phyloP scores from a whole-genome alignment of 1,140 invertebrate species.

The Zaprionus ornatus region DNA sequence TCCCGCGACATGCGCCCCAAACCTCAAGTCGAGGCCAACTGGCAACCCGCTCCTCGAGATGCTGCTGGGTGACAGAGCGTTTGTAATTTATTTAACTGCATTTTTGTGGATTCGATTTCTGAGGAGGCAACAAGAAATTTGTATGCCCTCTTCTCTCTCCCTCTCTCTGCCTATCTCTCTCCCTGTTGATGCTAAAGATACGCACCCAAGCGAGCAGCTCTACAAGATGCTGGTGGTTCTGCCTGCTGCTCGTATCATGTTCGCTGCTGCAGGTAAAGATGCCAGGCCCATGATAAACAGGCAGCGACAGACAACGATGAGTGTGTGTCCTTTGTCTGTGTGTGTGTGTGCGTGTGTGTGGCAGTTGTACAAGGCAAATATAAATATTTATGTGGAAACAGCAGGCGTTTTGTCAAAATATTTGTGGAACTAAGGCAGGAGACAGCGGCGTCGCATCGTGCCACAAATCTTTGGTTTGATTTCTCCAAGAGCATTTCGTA shows the following conservation, averaged over 20 bases:
- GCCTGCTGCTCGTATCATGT: slow-evolving; percentile 37
- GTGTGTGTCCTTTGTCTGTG: slow-evolving; percentile 25
- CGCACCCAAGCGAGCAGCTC: slow-evolving; percentile 36
- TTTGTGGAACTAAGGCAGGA: slow-evolving; percentile 68
- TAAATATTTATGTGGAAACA: slow-evolving; percentile 82
- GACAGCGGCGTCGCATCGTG: slow-evolving; percentile 37
- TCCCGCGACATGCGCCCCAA: slow-evolving; percentile 70
- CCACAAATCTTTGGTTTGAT: slow-evolving; percentile 60
- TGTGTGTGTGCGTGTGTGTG: slow-evolving; percentile 40
- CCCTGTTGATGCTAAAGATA: slow-evolving; percentile 66
- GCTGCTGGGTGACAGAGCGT: slow-evolving; percentile 78
- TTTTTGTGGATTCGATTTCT: slow-evolving; percentile 81
- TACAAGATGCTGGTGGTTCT: slow-evolving; percentile 45
- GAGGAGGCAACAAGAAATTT: slow-evolving; percentile 65
- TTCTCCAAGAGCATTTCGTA: slow-evolving; percentile 58
- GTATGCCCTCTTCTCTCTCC: slow-evolving; percentile 60
- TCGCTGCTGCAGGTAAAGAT: slow-evolving; percentile 75
- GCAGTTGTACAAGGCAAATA: slow-evolving; percentile 57
- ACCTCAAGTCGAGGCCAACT: slow-evolving; percentile 11
- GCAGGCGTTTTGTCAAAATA: slow-evolving; percentile 82
- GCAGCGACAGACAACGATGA: slow-evolving; percentile 1
- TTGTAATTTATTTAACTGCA: slow-evolving; percentile 82
- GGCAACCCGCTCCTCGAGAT: slow-evolving; percentile 37
- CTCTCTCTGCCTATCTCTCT: slow-evolving; percentile 15
- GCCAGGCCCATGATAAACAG: slow-evolving; percentile 53